phyloP scores from a whole-genome alignment of 1,140 invertebrate genomes.

The Lordiphosa stackelbergi region DNA sequence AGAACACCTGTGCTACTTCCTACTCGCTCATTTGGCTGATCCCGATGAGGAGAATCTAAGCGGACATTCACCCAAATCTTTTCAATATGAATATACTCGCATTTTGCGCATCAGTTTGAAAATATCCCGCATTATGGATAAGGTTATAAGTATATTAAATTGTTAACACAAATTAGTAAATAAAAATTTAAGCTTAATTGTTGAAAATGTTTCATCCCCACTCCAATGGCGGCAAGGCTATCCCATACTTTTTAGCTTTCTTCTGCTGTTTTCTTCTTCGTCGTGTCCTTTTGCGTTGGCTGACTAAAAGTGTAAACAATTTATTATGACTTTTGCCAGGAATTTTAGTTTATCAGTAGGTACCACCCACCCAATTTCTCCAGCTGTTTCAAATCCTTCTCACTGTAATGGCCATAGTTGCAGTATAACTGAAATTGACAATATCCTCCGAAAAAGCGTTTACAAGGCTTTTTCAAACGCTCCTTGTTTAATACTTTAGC shows the following conservation, averaged over 20 bases:
- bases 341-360: too few species aligned
- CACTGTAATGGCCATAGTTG: conserved; percentile 53
- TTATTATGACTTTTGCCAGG: too few species aligned
- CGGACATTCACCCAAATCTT: conserved; percentile 60
- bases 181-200: background rate
- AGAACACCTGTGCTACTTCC: conserved; percentile 71
- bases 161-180: conserved; percentile 13
- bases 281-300: conserved; percentile 13
- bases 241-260: too few species aligned
- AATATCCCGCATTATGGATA: conserved; percentile 62
- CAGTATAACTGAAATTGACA: conserved; percentile 64
- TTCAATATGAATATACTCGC: conserved; percentile 61
- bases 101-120: conserved; percentile 59
- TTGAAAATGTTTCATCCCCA: conserved; percentile 33
- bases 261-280: conserved; percentile 3
- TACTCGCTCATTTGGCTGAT: conserved; percentile 63
- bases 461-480: conserved; percentile 46
- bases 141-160: conserved; percentile 50
- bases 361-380: conserved; percentile 40
- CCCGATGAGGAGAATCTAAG: conserved; percentile 61
- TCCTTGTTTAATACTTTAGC: conserved; percentile 41
- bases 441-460: conserved; percentile 43
- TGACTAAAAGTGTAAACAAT: background rate
- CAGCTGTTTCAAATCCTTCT: conserved; percentile 46
- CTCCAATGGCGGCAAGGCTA: background rate